These are phyloP conservation scores for Neodiprion lecontei DNA, from an alignment of 1,140 invertebrate genomes.

Conservation along the genomic window DNA sequence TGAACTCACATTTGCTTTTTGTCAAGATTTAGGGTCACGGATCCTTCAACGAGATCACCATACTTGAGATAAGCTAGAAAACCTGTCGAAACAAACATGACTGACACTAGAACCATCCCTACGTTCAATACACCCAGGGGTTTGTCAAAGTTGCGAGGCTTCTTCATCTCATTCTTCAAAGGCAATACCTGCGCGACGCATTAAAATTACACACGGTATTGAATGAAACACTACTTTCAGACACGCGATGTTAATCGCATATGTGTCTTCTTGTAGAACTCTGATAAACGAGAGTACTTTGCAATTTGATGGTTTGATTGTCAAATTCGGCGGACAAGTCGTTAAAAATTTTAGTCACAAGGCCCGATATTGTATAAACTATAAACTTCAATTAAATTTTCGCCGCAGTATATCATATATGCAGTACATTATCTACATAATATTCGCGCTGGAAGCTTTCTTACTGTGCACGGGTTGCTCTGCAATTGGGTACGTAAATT, in stretches of 20 bases:
- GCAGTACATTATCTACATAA: not conserved
- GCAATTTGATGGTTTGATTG: too few species aligned
- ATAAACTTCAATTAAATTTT: not conserved
- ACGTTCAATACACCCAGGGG: constrained; percentile 83
- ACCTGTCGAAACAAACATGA: constrained; percentile 80
- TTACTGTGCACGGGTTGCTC: too few species aligned
- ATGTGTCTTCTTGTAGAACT: too few species aligned
- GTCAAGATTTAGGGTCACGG: constrained; percentile 77
- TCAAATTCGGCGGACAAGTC: too few species aligned
- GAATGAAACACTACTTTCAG: constrained; percentile 21
- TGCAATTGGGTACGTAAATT: too few species aligned
- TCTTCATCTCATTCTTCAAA: constrained; percentile 88
- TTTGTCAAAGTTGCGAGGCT: constrained; percentile 78
- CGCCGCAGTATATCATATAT: not conserved
- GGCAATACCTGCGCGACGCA: constrained; percentile 75
- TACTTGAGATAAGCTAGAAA: constrained; percentile 87
- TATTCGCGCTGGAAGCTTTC: too few species aligned
- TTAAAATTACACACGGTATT: not conserved
- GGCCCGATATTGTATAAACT: too few species aligned
- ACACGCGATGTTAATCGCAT: constrained; percentile 8
- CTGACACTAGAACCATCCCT: constrained; percentile 80
- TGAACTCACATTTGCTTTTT: constrained; percentile 65
- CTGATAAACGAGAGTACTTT: too few species aligned
- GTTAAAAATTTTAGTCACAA: too few species aligned
- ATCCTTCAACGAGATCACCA: constrained; percentile 73